Percentiles rank a stretch among this genome's conserved stretches.
Conservation (phyloP, 1,140 invertebrate species). For the Diprion similis region DNA sequence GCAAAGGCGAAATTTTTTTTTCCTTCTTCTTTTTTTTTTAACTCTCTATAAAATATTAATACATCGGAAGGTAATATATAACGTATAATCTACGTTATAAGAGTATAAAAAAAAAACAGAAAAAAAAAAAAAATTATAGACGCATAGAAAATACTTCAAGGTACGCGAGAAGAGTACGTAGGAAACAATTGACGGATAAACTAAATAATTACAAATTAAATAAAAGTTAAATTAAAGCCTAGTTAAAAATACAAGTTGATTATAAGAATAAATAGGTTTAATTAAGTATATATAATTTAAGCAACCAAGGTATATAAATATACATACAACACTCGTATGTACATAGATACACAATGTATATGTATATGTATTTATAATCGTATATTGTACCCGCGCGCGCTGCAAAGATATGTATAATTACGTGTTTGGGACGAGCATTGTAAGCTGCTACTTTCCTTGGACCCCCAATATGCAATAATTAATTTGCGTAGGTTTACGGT, state of each 20-base stretch:
- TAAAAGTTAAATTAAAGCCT: no score
- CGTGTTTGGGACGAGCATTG: conserved; percentile 2
- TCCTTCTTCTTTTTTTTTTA: not conserved
- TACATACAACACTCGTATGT: not conserved
- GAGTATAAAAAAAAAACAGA: not conserved
- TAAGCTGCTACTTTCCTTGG: conserved; percentile 4
- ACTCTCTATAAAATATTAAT: not conserved
- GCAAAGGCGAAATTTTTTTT: not conserved
- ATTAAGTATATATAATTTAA: not conserved
- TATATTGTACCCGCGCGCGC: conserved; percentile 1
- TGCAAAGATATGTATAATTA: conserved; percentile 6
- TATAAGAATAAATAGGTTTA: not conserved
- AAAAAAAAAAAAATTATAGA: not conserved
- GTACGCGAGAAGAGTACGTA: not conserved
- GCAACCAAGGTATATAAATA: not conserved
- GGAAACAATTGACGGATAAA: not conserved
- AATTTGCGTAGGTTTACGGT: conserved; percentile 1
- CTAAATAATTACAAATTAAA: not conserved
- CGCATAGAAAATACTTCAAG: not conserved
- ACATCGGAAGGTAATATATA: not conserved
- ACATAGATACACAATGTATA: not conserved
- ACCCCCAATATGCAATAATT: not conserved
- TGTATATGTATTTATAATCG: not conserved
- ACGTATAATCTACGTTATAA: not conserved
- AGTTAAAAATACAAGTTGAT: no score